phyloP scores from a whole-genome alignment of 2,797 vertebrate species.

The Cyclopterus lumpus region DNA sequence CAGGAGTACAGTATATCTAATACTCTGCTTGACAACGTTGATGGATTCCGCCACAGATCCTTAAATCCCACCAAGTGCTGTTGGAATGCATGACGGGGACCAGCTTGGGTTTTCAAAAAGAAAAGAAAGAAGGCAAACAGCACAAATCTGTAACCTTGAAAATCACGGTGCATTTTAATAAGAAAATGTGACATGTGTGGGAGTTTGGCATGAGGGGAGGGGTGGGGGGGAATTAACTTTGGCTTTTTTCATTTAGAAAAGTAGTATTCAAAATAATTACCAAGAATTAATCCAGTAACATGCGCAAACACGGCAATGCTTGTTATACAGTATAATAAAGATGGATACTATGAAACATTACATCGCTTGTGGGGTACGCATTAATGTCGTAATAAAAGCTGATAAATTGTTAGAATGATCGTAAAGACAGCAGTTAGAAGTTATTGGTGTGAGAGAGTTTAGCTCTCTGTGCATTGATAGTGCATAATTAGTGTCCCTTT shows the following conservation, averaged over 20 bases:
- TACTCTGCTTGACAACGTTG: constrained; percentile 21
- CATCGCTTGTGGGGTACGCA: background rate
- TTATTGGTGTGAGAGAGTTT: background rate
- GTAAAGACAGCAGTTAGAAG: constrained; percentile 14
- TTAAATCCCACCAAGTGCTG: constrained; percentile 37
- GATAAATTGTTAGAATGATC: constrained; percentile 5
- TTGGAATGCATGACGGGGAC: constrained; percentile 19
- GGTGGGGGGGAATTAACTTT: background rate
- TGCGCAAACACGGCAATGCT: background rate
- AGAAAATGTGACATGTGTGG: background rate
- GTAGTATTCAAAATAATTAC: background rate
- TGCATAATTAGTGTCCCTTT: constrained; percentile 1
- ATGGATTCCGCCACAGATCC: constrained; percentile 25
- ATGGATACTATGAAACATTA: background rate
- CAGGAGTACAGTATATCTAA: constrained; percentile 31
- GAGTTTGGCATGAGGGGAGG: background rate
- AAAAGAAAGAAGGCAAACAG: background rate
- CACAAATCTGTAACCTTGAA: background rate
- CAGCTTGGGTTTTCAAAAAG: background rate
- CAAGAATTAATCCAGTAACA: background rate
- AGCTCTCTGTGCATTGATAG: background rate
- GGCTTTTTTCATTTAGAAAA: background rate
- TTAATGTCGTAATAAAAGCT: constrained; percentile 7
- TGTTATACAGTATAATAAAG: background rate
- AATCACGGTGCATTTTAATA: background rate